Base-by-base conservation (phyloP, 2,888 invertebrate species). In the Baronia brevicornis region DNA sequence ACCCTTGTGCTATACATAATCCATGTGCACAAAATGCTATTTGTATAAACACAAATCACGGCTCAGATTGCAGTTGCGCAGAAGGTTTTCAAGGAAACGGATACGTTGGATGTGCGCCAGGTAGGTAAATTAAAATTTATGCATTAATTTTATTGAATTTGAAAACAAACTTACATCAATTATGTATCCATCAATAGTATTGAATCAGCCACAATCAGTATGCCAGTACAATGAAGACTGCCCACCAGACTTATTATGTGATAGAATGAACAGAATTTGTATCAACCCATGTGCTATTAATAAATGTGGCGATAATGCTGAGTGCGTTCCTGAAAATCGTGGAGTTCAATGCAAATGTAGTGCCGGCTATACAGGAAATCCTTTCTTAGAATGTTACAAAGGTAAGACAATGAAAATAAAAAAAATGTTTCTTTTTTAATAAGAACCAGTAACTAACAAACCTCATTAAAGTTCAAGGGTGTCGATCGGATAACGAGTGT, bases 181-280 rank as follows among this genome's bases (percentile, higher is more conserved):
- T 28, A 19, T 26, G 14, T 19, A 31, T 32, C 32, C 18, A 23
- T 33, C 48, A 7, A 43, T 70, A 74, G 64, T 72, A 61, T 41
- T 42, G 11, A 31, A 36, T 12, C 22, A 10, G 6, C 7, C 67
- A 27, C 63, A 65, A 50, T 74, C 79, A 46, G 87, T 94, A 29
- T 95, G 95, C 63, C 95, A 95, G 65, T 94, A 94, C 70, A 95
- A 95, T 58, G 94, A 94, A 82, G 95, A 95, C 58, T 96, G 95
- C 62, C 94, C 94, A 32, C 92, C 93, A n/a, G 89, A 91, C 54
- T 89, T 93, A 53, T 80, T 93, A 10, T 96, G 95, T 64, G 95
- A 95, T 69, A 87, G 94, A 48, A 77, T 94, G 28, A 95, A 94
- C 58, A 86, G 95, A 60, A 87, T 91, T 27, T 96, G 95, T 62